Conservation (phyloP, 2,888 invertebrate species). For the Lasioglossum leucozonium region DNA sequence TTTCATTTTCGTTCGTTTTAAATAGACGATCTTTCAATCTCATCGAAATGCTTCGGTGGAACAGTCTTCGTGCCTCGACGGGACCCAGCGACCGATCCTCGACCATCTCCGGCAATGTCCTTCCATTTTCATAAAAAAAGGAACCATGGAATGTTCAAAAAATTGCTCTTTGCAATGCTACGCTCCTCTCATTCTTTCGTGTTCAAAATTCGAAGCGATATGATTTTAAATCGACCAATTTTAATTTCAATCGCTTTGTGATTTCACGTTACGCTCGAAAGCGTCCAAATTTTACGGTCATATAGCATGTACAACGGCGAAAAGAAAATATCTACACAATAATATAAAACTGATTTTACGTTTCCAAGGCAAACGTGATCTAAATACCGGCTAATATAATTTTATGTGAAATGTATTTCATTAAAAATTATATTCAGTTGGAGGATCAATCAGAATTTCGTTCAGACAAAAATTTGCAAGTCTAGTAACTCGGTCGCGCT, state of each 20-base stretch:
- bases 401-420: neutral
- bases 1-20: neutral
- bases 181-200: neutral
- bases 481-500: neutral
- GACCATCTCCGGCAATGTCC: neutral
- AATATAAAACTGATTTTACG: neutral
- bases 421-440: neutral
- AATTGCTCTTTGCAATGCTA: neutral
- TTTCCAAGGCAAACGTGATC: too few relatives aligned
- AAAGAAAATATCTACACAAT: neutral
- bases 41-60: constrained; percentile 80
- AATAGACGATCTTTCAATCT: constrained; percentile 64
- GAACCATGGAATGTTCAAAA: neutral
- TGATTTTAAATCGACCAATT: neutral
- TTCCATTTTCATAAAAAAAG: neutral
- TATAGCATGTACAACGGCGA: too few relatives aligned
- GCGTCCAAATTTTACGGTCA: too few relatives aligned
- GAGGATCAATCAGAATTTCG: neutral
- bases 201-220: neutral
- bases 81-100: constrained; percentile 52
- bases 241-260: too few relatives aligned
- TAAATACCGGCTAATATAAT: neutral
- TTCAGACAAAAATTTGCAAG: neutral
- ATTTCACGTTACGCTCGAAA: too few relatives aligned
- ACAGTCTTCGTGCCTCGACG: constrained; percentile 71